These are phyloP conservation scores for Gadopsis marmoratus DNA, from an alignment of 2,797 vertebrate genomes.

Conservation along the genomic window DNA sequence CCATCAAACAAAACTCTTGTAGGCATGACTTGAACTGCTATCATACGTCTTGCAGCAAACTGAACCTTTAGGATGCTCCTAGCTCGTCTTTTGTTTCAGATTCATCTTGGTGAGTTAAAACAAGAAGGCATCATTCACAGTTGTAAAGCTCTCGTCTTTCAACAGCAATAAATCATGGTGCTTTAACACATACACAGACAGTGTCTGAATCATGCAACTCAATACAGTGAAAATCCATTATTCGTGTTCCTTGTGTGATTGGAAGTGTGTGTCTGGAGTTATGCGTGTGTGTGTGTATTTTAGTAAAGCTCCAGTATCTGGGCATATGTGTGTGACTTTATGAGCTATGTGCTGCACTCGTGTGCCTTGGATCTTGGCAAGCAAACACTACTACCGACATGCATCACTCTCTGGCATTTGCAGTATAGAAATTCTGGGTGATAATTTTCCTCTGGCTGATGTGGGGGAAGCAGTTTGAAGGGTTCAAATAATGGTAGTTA, in stretches of 20 bases:
- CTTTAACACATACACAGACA: constrained; percentile 78
- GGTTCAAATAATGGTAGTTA: constrained; percentile 13
- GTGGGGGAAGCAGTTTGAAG: constrained; percentile 9
- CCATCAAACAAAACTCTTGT: constrained; percentile 51
- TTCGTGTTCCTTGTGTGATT: constrained; percentile 48
- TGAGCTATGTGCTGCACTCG: constrained; percentile 57
- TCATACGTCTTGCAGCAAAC: constrained; percentile 44
- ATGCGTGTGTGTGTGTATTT: constrained; percentile 23
- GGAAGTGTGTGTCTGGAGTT: constrained; percentile 38
- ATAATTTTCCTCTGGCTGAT: constrained; percentile 48
- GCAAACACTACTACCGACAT: constrained; percentile 85
- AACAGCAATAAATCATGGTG: constrained; percentile 75
- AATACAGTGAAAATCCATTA: constrained; percentile 68
- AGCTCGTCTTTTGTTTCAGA: constrained; percentile 39
- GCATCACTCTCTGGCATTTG: constrained; percentile 85
- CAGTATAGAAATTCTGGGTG: constrained; percentile 87
- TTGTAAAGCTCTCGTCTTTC: constrained; percentile 60
- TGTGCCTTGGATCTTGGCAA: constrained; percentile 78
- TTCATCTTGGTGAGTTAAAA: constrained; percentile 45
- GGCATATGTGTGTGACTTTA: constrained; percentile 40
- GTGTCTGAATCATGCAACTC: constrained; percentile 81
- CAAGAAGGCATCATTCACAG: constrained; percentile 69
- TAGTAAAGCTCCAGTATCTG: constrained; percentile 30
- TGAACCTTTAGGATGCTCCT: constrained; percentile 42
- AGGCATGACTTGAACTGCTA: constrained; percentile 43